Percentiles rank a stretch among this genome's conserved stretches.
phyloP scores from a whole-genome alignment of 2,797 vertebrate species.

The Mus spretus region DNA sequence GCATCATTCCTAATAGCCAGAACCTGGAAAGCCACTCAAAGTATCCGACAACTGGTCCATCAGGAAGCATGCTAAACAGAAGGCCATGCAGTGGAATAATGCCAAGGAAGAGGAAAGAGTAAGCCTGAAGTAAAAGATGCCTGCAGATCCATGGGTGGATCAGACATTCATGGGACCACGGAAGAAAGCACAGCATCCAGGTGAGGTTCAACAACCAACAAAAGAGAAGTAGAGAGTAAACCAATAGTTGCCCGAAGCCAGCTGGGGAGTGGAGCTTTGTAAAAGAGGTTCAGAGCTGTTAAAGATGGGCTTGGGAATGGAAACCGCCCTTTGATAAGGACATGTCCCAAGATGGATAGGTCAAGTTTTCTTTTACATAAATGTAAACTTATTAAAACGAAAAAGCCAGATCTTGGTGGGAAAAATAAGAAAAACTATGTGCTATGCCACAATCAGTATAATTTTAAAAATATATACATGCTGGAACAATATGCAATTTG shows the following conservation, averaged over 20 bases:
- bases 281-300: neutral
- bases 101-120: neutral
- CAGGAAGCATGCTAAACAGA: neutral
- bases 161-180: neutral
- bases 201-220: neutral
- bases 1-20: neutral
- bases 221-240: neutral
- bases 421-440: neutral
- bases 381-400: neutral
- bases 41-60: too few relatives aligned
- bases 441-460: neutral
- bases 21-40: neutral
- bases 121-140: neutral
- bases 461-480: neutral
- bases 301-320: neutral
- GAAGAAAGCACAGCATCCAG: neutral
- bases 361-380: neutral
- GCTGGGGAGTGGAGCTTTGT: neutral
- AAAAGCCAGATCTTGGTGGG: neutral
- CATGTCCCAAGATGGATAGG: neutral
- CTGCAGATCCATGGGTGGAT: neutral
- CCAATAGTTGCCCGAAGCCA: neutral
- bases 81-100: fast-evolving
- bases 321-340: neutral
- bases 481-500: neutral